Conservation (phyloP, 2,797 vertebrate genomes). For the Coregonus ussuriensis region DNA sequence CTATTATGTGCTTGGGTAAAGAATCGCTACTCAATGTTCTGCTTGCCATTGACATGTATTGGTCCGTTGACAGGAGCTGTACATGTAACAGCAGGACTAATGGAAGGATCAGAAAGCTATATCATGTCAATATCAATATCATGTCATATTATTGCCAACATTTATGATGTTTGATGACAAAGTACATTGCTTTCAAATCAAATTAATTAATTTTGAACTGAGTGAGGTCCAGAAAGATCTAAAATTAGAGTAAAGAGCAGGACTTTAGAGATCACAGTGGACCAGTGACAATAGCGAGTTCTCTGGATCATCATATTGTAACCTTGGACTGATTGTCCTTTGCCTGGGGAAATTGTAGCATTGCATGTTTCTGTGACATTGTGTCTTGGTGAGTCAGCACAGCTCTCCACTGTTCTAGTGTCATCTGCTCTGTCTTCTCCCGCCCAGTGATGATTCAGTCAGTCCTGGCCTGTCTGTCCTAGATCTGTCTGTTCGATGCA, state of each 20-base stretch:
- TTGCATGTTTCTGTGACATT: conserved; percentile 58
- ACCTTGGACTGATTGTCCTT: conserved; percentile 56
- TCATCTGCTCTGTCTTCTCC: conserved; percentile 35
- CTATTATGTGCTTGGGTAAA: neutral
- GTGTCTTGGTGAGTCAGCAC: conserved; percentile 65
- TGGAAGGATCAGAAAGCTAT: neutral
- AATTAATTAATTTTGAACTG: neutral
- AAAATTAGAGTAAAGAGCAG: neutral
- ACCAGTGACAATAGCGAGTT: neutral
- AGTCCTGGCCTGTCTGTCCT: conserved; percentile 32
- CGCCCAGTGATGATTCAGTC: conserved; percentile 70
- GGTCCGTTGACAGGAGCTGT: neutral
- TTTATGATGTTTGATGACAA: neutral
- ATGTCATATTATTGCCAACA: neutral
- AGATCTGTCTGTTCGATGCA: conserved; percentile 1
- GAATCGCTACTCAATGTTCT: neutral
- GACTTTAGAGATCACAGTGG: neutral
- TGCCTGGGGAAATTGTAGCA: conserved; percentile 50
- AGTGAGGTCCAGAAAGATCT: neutral
- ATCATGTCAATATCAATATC: neutral
- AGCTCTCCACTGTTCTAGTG: conserved; percentile 22
- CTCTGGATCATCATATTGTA: conserved; percentile 31
- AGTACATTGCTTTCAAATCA: neutral
- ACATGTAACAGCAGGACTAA: neutral
- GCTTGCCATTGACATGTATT: neutral